These are phyloP conservation scores for Drosophila nr. perissopoda DNA, from an alignment of 2,888 invertebrate species.

Conservation along the genomic window DNA sequence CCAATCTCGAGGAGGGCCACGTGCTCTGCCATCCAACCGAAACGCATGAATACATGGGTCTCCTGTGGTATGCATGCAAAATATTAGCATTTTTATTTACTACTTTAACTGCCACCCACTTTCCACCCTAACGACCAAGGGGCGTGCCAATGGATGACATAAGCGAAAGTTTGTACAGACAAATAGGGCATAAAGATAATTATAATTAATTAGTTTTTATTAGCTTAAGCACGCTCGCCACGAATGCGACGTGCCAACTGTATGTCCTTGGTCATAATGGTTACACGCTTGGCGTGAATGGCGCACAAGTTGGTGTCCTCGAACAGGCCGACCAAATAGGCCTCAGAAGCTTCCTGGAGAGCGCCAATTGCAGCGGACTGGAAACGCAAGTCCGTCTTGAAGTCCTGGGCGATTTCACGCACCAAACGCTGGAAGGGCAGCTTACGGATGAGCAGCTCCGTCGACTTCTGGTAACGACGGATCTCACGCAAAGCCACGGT, in stretches of 20 bases:
- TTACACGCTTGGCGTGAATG: conserved; percentile 98
- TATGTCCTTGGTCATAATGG: conserved; percentile 99
- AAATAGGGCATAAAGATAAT: not conserved
- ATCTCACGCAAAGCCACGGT: conserved; percentile 98
- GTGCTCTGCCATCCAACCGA: conserved; percentile 94
- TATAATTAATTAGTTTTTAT: not conserved
- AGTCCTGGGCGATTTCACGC: conserved; percentile 98
- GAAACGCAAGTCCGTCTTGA: conserved; percentile 98
- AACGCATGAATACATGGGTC: conserved; percentile 92
- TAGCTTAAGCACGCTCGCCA: conserved; percentile 95
- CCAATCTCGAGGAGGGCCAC: conserved; percentile 91
- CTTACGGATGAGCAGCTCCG: conserved; percentile 97
- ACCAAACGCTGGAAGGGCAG: conserved; percentile 98
- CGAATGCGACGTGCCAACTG: conserved; percentile 98
- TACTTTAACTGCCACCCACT: not conserved
- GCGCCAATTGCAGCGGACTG: conserved; percentile 98
- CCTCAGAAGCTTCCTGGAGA: conserved; percentile 87
- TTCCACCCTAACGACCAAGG: not conserved
- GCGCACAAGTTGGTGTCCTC: conserved; percentile 99
- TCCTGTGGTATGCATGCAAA: conserved; percentile 89
- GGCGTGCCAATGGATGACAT: not conserved
- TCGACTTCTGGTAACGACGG: conserved; percentile 98
- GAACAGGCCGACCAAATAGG: conserved; percentile 97
- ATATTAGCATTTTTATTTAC: not conserved
- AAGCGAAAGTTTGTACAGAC: not conserved